A percentile compares a stretch with the other conserved stretches of the same genome.
Evolutionary conservation across 2,113 vertebrate genomes (phyloP).

Genomic region (Herpetotheres cachinnans): DNA sequence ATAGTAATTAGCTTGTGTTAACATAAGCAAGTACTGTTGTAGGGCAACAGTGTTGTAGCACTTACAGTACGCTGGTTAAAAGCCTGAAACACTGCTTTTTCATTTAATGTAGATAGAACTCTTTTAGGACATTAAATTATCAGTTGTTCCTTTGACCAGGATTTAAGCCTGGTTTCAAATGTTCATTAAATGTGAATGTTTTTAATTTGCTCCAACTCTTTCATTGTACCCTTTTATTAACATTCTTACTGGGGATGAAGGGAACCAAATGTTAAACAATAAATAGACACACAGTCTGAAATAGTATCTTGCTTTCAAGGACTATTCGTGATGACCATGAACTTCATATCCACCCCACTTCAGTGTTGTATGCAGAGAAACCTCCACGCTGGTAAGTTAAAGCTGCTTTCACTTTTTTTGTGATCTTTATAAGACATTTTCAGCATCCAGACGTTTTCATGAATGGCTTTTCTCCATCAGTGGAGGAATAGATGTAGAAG

Average conservation of each 20-base stretch:
- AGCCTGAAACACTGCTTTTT: not conserved
- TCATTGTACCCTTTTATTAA: not conserved
- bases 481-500: not conserved
- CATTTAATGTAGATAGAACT: not conserved
- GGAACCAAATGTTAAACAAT: not conserved
- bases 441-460: not conserved
- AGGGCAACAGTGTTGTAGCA: not conserved
- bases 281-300: not conserved
- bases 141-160: not conserved
- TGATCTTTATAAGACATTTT: not conserved
- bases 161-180: not conserved
- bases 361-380: slow-evolving; percentile 93
- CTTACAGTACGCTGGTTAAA: not conserved
- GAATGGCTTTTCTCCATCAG: not conserved
- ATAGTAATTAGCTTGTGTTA: not conserved
- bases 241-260: not conserved
- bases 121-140: not conserved
- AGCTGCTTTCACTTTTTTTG: not conserved
- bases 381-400: slow-evolving; percentile 90
- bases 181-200: not conserved
- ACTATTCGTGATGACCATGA: slow-evolving; percentile 95
- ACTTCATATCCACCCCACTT: slow-evolving; percentile 93
- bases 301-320: slow-evolving; percentile 67
- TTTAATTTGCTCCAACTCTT: not conserved
- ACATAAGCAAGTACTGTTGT: not conserved